phyloP scores from a whole-genome alignment of 2,888 invertebrate genomes.

The Onthophagus sagittarius region DNA sequence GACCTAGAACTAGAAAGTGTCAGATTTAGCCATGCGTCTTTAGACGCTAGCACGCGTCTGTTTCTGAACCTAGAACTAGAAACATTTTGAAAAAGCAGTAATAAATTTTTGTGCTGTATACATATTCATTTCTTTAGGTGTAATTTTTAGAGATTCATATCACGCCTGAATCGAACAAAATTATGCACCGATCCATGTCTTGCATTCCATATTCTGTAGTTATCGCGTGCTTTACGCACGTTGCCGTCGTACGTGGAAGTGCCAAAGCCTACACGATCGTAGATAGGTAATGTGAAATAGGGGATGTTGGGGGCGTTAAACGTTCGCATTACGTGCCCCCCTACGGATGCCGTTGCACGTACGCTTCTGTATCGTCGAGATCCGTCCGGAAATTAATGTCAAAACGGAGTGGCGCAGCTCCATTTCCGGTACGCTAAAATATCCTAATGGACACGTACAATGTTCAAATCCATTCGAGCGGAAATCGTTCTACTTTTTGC shows the following conservation, averaged over 20 bases:
- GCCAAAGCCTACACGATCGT: neutral
- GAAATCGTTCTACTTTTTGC: neutral
- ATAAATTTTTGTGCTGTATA: too few relatives aligned
- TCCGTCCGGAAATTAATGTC: constrained; percentile 38
- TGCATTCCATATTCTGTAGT: neutral
- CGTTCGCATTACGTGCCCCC: neutral
- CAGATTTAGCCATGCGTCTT: too few relatives aligned
- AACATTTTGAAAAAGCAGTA: too few relatives aligned
- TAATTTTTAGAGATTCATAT: too few relatives aligned
- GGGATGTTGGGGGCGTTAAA: neutral
- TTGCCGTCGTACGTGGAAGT: neutral
- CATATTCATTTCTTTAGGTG: too few relatives aligned
- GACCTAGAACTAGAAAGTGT: too few relatives aligned
- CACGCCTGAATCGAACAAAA: neutral
- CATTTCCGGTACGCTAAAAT: constrained; percentile 37
- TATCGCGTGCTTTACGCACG: neutral
- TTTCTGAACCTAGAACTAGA: too few relatives aligned
- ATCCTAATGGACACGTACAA: constrained; percentile 30
- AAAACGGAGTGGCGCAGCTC: constrained; percentile 35
- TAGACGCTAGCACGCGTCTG: too few relatives aligned
- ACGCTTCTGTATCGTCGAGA: neutral
- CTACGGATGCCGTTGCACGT: constrained; percentile 10
- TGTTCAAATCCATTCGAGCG: neutral
- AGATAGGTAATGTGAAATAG: neutral
- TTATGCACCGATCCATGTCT: neutral